Base-by-base conservation (phyloP, 2,797 vertebrate species). In the Amblyopsis hoosieri region DNA sequence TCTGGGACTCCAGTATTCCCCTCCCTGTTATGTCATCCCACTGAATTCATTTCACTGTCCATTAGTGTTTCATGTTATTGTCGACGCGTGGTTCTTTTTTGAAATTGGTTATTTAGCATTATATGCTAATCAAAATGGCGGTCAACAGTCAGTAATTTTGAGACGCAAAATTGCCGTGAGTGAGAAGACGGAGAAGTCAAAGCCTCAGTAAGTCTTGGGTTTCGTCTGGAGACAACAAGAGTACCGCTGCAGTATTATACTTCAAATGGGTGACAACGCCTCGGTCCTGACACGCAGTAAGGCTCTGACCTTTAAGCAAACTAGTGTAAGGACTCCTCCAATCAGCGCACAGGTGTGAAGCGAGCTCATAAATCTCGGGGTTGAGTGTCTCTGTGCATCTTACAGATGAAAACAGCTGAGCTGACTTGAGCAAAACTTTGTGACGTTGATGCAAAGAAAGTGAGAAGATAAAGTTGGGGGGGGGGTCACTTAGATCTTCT, bases 1-100 rank as follows among this genome's bases (percentile, higher is more conserved):
- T 82, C 60, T 82, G 87, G 78, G 88, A 83, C 82, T 67, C 71
- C 23, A 66, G 85, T 83, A 85, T 87, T 90, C 86, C 89, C 82
- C 61, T 60, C 69, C 75, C 75, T 84, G 81, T 89, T 81, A 74
- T 69, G 72, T 72, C 61, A 72, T 74, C 75, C 75, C 61, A 62
- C 78, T 67, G 75, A 82, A 87, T 76, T 84, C 76, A 89, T 88
- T 87, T 86, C 72, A 79, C 75, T 1, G 42, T 68, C 75, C 80
- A 82, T 84, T 90, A 86, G 78, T 74, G 83, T 84, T 81, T 80
- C 66, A 49, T 83, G 84, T 88, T 76, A 81, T 75, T 75, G 81
- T 78, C 80, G 81, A 83, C 76, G 72, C 62, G 51, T 61, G 55
- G 60, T 55, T 80, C 62, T 77, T 80, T 76, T 80, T 75, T 71